Evolutionary conservation across 2,888 invertebrate genomes (phyloP).

Genomic region (Myathropa florea): DNA sequence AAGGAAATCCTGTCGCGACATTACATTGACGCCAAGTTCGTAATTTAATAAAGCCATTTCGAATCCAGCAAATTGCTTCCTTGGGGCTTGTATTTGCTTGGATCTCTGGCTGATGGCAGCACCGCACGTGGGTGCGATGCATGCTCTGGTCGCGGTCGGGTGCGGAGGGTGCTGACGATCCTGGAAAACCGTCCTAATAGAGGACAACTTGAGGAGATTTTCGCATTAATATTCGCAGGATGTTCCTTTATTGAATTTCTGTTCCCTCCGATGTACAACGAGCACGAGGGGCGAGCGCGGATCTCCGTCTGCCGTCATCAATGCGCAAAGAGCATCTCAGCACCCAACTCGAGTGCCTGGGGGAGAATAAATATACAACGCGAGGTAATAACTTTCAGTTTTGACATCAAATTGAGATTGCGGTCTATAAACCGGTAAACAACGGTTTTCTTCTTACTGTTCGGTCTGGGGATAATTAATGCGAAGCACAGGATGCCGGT

Average conservation of each 20-base stretch:
- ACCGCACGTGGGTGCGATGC: conserved; percentile 2
- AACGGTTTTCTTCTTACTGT: not conserved
- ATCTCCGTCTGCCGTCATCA: no score
- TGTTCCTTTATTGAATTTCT: conserved; percentile 49
- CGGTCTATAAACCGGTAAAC: conserved; percentile 1
- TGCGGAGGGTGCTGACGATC: conserved; percentile 7
- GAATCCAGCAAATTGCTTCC: conserved; percentile 34
- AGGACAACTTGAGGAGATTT: conserved; percentile 36
- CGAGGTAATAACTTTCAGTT: conserved; percentile 36
- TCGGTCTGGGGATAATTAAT: not conserved
- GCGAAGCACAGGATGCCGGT: not conserved
- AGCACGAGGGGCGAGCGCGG: not conserved
- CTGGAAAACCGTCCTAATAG: conserved; percentile 28
- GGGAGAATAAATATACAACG: not conserved
- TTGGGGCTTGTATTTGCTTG: not conserved
- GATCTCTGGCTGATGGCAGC: not conserved
- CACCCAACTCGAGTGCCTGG: not conserved
- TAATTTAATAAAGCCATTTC: conserved; percentile 62
- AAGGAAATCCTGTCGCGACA: conserved; percentile 52
- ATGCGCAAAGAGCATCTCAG: no score
- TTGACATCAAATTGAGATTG: conserved; percentile 15
- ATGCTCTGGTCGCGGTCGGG: not conserved
- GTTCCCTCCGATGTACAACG: not conserved
- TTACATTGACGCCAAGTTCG: conserved; percentile 46
- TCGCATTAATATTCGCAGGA: conserved; percentile 50